Conservation (phyloP, 2,797 vertebrate genomes). For the Sebastolobus altivelis region DNA sequence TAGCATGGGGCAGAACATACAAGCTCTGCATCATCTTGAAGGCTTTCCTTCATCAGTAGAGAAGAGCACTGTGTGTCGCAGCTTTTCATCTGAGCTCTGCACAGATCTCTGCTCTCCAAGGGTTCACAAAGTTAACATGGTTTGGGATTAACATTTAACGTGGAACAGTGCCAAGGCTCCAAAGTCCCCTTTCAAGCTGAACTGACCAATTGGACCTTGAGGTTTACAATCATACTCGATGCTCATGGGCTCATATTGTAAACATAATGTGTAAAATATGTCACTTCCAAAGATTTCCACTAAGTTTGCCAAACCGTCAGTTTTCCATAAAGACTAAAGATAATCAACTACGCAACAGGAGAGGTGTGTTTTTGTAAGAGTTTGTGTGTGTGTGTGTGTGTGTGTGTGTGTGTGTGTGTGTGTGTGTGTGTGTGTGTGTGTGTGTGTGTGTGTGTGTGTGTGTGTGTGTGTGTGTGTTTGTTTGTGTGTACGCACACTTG, state of each 20-base stretch:
- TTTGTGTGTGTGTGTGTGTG: neutral
- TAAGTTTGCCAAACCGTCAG: neutral
- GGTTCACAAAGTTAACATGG: slow-evolving; percentile 13
- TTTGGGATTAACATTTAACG: slow-evolving; percentile 56
- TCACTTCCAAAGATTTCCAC: neutral
- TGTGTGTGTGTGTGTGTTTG: slow-evolving; percentile 12
- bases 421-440: neutral
- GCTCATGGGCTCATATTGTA: neutral
- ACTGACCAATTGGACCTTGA: neutral
- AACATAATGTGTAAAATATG: neutral
- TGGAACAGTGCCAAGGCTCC: slow-evolving; percentile 17
- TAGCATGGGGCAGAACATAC: neutral
- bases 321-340: slow-evolving; percentile 8
- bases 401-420: neutral
- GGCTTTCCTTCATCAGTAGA: slow-evolving; percentile 1
- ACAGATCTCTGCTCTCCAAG: slow-evolving; percentile 28
- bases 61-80: neutral
- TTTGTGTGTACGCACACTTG: neutral
- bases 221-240: neutral
- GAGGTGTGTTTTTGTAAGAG: neutral
- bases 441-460: neutral
- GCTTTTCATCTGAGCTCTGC: slow-evolving; percentile 24
- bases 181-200: slow-evolving; percentile 42
- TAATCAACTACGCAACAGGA: neutral
- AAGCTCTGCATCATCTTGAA: slow-evolving; percentile 16